phyloP scores from a whole-genome alignment of 2,797 vertebrate species.

The Urophycis tenuis region DNA sequence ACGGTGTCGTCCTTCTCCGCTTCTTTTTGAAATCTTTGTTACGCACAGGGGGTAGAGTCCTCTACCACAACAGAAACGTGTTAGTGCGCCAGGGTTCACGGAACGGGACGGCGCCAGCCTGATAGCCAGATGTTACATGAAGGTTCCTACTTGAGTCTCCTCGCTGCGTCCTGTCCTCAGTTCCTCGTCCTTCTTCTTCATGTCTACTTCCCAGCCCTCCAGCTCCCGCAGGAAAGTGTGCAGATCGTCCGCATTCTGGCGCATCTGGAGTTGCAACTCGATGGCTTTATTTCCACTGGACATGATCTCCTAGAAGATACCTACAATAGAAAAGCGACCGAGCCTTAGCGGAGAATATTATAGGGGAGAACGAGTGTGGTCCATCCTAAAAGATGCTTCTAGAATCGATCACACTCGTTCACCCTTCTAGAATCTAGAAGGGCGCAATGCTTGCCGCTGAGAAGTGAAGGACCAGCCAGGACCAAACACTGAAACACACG shows the following conservation, averaged over 20 bases:
- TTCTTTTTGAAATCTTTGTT: conserved; percentile 87
- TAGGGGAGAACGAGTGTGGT: background rate
- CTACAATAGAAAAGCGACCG: background rate
- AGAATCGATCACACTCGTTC: too few species aligned
- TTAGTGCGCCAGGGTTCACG: too few species aligned
- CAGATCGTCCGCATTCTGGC: conserved; percentile 89
- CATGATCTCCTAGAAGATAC: conserved; percentile 64
- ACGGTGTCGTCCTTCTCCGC: conserved; percentile 66
- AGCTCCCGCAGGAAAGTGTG: conserved; percentile 89
- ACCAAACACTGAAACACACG: background rate
- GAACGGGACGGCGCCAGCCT: background rate
- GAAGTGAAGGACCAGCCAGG: too few species aligned
- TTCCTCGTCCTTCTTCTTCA: conserved; percentile 83
- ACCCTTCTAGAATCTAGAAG: too few species aligned
- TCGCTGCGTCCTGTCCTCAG: conserved; percentile 64
- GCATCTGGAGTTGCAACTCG: conserved; percentile 88
- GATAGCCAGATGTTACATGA: background rate
- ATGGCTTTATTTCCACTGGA: conserved; percentile 76
- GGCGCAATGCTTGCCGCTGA: background rate
- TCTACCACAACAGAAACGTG: conserved; percentile 36
- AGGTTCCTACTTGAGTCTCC: conserved; percentile 43
- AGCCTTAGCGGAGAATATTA: background rate
- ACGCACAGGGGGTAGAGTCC: conserved; percentile 84
- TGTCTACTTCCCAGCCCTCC: conserved; percentile 86
- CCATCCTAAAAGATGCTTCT: background rate